Evolutionary conservation across 2,888 invertebrate genomes (phyloP).

Genomic region (Itoplectis maculator): DNA sequence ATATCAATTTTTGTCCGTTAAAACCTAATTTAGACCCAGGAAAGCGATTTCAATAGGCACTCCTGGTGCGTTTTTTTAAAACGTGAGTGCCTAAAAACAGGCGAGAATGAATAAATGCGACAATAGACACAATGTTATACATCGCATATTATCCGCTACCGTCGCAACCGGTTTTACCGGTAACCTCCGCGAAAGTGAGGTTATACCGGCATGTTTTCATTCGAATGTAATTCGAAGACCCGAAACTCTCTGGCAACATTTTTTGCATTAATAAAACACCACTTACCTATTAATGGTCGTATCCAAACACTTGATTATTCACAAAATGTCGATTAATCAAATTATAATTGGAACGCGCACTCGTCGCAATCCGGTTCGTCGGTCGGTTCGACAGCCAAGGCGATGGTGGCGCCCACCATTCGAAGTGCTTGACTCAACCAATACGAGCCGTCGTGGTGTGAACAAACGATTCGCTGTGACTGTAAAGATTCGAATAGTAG

Average conservation of each 20-base stretch:
- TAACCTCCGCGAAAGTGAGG: slow-evolving; percentile 9
- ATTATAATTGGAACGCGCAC: no score
- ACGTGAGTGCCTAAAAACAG: no score
- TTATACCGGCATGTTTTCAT: slow-evolving; percentile 3
- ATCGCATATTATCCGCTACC: not conserved
- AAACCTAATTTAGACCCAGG: no score
- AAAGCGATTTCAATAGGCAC: no score
- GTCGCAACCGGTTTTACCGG: slow-evolving; percentile 7
- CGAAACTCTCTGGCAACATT: not conserved
- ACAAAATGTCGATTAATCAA: no score
- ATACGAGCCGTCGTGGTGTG: not conserved
- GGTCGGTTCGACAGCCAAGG: no score
- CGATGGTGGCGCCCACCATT: not conserved
- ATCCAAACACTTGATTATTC: no score
- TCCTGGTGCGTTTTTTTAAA: no score
- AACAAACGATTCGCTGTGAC: not conserved
- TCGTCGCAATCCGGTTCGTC: no score
- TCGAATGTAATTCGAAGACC: not conserved
- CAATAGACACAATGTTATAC: slow-evolving; percentile 4
- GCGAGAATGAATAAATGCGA: not conserved
- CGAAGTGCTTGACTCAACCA: not conserved
- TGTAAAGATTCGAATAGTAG: not conserved
- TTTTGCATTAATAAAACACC: not conserved
- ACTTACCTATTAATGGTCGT: not conserved
- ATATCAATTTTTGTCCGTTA: no score